phyloP scores from a whole-genome alignment of 1,140 invertebrate genomes.

The Ostrea denselamellosa region DNA sequence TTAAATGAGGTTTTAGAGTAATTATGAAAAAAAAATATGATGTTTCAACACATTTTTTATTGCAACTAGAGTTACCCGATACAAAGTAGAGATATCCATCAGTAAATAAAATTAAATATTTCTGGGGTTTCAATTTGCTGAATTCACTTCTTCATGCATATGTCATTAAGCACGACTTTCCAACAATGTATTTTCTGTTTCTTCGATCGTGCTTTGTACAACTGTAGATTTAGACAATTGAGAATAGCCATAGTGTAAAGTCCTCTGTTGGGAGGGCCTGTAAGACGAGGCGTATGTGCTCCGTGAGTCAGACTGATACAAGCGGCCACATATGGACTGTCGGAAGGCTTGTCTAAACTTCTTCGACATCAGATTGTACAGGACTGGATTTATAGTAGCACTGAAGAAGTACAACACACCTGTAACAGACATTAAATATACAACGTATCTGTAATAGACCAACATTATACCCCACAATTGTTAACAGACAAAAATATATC shows the following conservation, averaged over 20 bases:
- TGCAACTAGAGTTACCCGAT: too few species aligned
- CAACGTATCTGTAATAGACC: background rate
- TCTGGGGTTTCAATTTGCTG: background rate
- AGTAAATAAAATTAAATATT: too few species aligned
- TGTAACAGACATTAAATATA: constrained; percentile 47
- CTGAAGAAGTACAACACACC: constrained; percentile 81
- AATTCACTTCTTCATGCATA: background rate
- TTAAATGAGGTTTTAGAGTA: too few species aligned
- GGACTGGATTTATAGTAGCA: constrained; percentile 82
- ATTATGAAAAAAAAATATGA: too few species aligned
- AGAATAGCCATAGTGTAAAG: background rate
- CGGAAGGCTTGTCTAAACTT: constrained; percentile 81
- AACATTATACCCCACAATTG: too few species aligned
- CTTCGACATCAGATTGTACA: constrained; percentile 82
- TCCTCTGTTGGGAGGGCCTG: constrained; percentile 37
- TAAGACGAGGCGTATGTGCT: constrained; percentile 6
- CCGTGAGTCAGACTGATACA: background rate
- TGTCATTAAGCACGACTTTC: background rate
- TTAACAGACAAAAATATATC: too few species aligned
- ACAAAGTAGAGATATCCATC: too few species aligned
- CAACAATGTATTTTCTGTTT: background rate
- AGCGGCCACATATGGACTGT: constrained; percentile 60
- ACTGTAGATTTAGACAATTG: background rate
- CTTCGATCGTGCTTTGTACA: background rate
- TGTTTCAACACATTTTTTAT: too few species aligned